Conservation (phyloP, 2,113 vertebrate genomes). For the Toxotes jaculatrix region DNA sequence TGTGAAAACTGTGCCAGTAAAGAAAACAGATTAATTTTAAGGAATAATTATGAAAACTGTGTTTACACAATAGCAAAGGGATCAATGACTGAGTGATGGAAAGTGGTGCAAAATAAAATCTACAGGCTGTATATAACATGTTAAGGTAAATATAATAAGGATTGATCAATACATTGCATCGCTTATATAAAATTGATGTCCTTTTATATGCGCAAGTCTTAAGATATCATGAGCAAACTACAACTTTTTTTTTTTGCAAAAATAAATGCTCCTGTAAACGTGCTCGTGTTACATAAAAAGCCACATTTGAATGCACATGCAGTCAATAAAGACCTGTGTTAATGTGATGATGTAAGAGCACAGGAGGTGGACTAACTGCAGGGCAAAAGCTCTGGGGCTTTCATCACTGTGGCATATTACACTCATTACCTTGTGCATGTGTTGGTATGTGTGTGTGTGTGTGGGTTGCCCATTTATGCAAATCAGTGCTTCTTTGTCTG, state of each 20-base stretch:
- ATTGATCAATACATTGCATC: not conserved
- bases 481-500: not conserved
- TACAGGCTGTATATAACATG: not conserved
- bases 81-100: no score
- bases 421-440: not conserved
- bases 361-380: constrained; percentile 1
- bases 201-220: not conserved
- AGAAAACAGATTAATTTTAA: not conserved
- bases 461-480: not conserved
- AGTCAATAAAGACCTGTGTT: not conserved
- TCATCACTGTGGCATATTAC: not conserved
- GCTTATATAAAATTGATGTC: not conserved
- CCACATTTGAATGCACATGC: not conserved
- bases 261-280: no score
- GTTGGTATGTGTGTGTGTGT: not conserved
- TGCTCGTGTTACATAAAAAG: not conserved
- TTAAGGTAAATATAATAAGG: not conserved
- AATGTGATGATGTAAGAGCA: constrained; percentile 21
- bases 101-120: not conserved
- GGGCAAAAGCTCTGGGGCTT: constrained; percentile 2
- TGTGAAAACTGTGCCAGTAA: not conserved
- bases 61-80: no score
- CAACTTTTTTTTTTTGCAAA: not conserved
- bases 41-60: no score
- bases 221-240: not conserved